Percentiles rank a stretch among this genome's conserved stretches.
phyloP scores from a whole-genome alignment of 2,888 invertebrate species.

The Cataglyphis albicans region DNA sequence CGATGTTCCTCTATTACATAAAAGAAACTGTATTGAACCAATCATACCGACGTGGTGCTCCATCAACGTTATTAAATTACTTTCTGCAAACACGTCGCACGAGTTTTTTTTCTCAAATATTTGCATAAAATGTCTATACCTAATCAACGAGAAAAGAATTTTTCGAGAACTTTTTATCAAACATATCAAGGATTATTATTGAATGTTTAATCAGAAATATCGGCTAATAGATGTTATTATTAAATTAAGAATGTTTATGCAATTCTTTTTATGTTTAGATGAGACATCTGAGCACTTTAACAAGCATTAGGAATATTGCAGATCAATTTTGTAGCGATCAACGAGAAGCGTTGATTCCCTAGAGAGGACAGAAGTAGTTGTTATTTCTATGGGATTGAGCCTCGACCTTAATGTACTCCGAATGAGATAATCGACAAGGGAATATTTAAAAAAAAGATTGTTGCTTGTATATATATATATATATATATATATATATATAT shows the following conservation, averaged over 20 bases:
- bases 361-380: not conserved
- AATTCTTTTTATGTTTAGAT: constrained; percentile 13
- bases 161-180: not conserved
- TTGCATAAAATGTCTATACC: not conserved
- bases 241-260: not conserved
- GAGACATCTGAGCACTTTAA: not conserved
- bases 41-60: not conserved
- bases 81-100: not conserved
- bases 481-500: no score
- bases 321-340: constrained; percentile 18
- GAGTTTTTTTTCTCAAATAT: not conserved
- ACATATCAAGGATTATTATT: not conserved
- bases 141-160: not conserved
- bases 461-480: not conserved
- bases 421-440: not conserved
- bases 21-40: not conserved
- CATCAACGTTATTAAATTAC: constrained; percentile 30
- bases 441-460: constrained; percentile 25
- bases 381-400: not conserved
- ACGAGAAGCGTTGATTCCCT: not conserved
- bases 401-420: constrained; percentile 10
- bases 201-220: not conserved
- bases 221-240: not conserved
- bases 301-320: not conserved
- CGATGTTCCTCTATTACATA: not conserved